These are phyloP conservation scores for Buceros bicornis DNA, from an alignment of 2,797 vertebrate species.

Conservation along the genomic window DNA sequence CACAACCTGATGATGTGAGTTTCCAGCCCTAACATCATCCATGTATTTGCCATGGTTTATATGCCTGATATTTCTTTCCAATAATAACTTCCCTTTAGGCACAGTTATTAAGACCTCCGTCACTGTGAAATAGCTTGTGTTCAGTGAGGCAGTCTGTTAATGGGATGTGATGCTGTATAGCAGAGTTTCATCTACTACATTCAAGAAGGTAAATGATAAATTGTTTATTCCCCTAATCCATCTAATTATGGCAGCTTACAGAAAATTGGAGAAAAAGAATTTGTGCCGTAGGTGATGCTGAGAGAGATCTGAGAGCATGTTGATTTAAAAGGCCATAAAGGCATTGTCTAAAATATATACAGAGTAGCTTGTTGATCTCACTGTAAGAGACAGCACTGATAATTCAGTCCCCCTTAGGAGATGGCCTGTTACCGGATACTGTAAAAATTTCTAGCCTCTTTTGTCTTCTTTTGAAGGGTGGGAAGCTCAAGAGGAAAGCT, in stretches of 20 bases:
- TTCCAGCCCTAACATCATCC: not conserved
- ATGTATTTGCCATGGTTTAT: constrained; percentile 47
- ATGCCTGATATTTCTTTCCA: constrained; percentile 47
- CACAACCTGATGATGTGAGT: constrained; percentile 37
- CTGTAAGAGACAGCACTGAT: constrained; percentile 1
- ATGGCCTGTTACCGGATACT: not conserved
- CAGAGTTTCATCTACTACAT: constrained; percentile 53
- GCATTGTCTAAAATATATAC: constrained; percentile 6
- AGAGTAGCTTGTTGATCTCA: constrained; percentile 14
- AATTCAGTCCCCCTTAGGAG: not conserved
- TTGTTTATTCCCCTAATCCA: constrained; percentile 56
- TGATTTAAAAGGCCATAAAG: constrained; percentile 45
- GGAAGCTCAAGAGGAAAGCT: not conserved
- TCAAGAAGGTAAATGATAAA: constrained; percentile 26
- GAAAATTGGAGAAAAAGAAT: constrained; percentile 43
- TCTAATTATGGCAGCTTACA: constrained; percentile 58
- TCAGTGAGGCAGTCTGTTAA: constrained; percentile 55
- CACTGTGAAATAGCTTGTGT: constrained; percentile 67
- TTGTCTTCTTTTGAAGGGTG: not conserved
- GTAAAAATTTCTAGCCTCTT: not conserved
- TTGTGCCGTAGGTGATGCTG: constrained; percentile 8
- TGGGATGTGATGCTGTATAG: constrained; percentile 40
- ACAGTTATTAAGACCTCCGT: constrained; percentile 54
- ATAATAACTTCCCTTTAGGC: constrained; percentile 71
- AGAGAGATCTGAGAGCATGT: not conserved